Percentiles rank a stretch among this genome's conserved stretches.
Conservation (phyloP, 2,113 vertebrate species). For the Quiscalus mexicanus region DNA sequence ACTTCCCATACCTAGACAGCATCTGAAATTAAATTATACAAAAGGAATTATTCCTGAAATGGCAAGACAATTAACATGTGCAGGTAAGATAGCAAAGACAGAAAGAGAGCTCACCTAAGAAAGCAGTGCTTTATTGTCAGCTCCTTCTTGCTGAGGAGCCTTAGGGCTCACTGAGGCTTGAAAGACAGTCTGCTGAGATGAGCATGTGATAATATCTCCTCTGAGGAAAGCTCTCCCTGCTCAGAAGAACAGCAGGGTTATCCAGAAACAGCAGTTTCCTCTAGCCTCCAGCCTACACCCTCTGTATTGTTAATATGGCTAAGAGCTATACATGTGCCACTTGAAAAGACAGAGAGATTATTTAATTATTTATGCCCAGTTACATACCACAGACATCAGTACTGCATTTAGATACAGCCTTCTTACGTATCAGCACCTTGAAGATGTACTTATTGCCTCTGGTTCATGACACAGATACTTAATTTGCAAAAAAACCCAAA, state of each 20-base stretch:
- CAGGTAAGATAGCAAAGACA: not conserved
- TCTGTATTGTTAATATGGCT: not conserved
- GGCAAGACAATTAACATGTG: not conserved
- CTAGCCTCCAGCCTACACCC: not conserved
- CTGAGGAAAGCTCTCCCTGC: not conserved
- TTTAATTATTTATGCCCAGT: not conserved
- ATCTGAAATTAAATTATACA: not conserved
- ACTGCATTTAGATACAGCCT: not conserved
- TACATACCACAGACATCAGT: not conserved
- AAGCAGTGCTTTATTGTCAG: not conserved
- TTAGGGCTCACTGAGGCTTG: not conserved
- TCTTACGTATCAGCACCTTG: not conserved
- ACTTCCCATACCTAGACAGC: not conserved
- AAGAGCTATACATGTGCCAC: not conserved
- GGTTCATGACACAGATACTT: not conserved
- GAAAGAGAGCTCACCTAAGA: not conserved
- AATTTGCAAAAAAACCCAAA: not conserved
- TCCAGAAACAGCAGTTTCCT: not conserved
- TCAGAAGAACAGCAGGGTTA: not conserved
- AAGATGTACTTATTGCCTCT: not conserved
- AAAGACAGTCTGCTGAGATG: not conserved
- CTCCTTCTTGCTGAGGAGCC: not conserved
- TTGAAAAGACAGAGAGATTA: not conserved
- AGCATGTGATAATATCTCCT: not conserved
- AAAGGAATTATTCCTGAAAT: not conserved